A percentile compares a stretch with the other conserved stretches of the same genome.
Conservation (phyloP, 2,888 invertebrate genomes). For the Pristionchus arcanus region DNA sequence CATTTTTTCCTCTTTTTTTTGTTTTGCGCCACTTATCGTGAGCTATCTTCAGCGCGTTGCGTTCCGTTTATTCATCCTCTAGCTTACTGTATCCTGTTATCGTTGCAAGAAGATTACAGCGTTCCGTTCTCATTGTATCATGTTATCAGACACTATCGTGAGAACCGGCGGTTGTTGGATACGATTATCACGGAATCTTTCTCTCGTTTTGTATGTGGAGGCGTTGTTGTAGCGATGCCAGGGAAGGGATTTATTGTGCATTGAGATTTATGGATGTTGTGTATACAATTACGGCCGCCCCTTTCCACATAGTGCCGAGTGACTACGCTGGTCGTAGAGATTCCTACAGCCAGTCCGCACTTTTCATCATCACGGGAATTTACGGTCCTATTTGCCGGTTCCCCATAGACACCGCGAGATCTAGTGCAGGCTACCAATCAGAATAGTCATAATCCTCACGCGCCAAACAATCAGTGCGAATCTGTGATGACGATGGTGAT, state of each 20-base stretch:
- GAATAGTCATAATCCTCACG: not conserved
- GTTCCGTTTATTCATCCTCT: not conserved
- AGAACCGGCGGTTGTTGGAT: not conserved
- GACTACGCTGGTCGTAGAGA: not conserved
- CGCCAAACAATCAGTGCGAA: not conserved
- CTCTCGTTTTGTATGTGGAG: not conserved
- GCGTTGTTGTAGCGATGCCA: not conserved
- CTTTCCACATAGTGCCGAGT: not conserved
- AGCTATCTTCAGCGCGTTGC: not conserved
- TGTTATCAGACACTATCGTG: not conserved
- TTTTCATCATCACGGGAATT: not conserved
- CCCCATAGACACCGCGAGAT: not conserved
- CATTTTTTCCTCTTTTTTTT: not conserved
- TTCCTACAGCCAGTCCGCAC: not conserved
- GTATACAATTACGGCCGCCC: not conserved
- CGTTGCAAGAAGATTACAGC: not conserved
- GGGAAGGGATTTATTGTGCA: not conserved
- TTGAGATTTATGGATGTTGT: not conserved
- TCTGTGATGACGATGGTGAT: not conserved
- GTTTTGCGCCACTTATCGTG: not conserved
- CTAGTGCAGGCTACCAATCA: not conserved
- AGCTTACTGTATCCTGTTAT: not conserved
- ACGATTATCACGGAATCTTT: conserved; percentile 5
- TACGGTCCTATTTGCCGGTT: not conserved
- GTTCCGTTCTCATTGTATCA: not conserved